Evolutionary conservation across 2,888 invertebrate species (phyloP).

Genomic region (Parapristionchus giblindavisi): DNA sequence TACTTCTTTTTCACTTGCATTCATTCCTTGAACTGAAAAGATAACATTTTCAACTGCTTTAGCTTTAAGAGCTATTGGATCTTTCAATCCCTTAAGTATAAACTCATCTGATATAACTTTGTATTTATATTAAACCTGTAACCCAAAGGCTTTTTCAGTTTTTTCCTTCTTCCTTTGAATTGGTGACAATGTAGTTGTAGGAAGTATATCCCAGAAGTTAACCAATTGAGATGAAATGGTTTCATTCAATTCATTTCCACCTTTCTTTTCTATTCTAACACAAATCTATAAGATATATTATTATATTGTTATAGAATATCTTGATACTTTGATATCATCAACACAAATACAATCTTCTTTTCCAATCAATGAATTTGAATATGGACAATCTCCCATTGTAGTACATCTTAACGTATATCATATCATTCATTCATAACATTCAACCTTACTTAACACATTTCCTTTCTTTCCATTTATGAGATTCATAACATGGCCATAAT

Average conservation of each 20-base stretch:
- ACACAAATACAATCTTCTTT: slow-evolving; percentile 61
- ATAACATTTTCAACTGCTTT: slow-evolving; percentile 68
- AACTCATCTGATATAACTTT: neutral
- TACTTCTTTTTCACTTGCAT: slow-evolving; percentile 44
- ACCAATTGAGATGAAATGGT: slow-evolving; percentile 54
- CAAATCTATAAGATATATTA: slow-evolving; percentile 53
- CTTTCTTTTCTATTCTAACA: slow-evolving; percentile 59
- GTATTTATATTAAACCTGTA: slow-evolving; percentile 39
- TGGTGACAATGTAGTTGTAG: slow-evolving; percentile 56
- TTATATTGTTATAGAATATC: too few relatives aligned
- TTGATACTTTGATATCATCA: slow-evolving; percentile 44
- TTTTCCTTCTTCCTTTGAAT: slow-evolving; percentile 56
- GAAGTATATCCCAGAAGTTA: slow-evolving; percentile 63
- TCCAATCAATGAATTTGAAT: slow-evolving; percentile 43
- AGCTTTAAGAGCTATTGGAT: slow-evolving; percentile 66
- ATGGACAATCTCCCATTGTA: slow-evolving; percentile 63
- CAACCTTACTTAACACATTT: slow-evolving; percentile 49
- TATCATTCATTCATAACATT: neutral
- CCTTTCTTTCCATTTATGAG: slow-evolving; percentile 59
- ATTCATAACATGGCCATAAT: slow-evolving; percentile 65
- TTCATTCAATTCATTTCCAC: neutral
- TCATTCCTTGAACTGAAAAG: slow-evolving; percentile 65
- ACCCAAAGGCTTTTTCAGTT: slow-evolving; percentile 62
- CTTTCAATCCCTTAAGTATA: slow-evolving; percentile 58
- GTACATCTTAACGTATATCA: slow-evolving; percentile 47